Evolutionary conservation across 1,140 invertebrate genomes (phyloP).

Genomic region (Carposina sasakii): DNA sequence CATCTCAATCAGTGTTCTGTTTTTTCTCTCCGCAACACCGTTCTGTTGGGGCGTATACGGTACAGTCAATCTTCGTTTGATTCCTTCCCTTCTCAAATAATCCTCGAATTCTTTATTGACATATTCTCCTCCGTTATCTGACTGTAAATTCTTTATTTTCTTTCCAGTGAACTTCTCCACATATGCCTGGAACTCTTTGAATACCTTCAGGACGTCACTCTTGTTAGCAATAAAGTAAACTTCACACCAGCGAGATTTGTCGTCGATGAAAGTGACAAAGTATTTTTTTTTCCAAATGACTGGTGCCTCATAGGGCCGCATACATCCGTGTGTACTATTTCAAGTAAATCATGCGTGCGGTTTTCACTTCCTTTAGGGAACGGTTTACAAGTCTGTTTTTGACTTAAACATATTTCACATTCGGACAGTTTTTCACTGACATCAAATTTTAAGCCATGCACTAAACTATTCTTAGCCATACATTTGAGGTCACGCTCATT

Average conservation of each 20-base stretch:
- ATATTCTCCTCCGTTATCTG: conserved; percentile 8
- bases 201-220: neutral
- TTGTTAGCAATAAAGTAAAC: neutral
- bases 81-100: neutral
- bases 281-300: conserved; percentile 5
- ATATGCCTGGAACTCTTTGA: neutral
- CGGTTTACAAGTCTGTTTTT: too few species aligned
- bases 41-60: conserved; percentile 36
- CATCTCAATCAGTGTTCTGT: conserved; percentile 49
- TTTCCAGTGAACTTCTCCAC: neutral
- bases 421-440: too few species aligned
- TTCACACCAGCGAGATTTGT: neutral
- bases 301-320: neutral
- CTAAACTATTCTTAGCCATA: too few species aligned
- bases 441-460: too few species aligned
- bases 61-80: neutral
- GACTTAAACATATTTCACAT: too few species aligned
- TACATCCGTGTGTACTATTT: conserved; percentile 2
- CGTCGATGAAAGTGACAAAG: conserved; percentile 4
- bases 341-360: too few species aligned
- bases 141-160: neutral
- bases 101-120: conserved; percentile 22
- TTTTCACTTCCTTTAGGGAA: too few species aligned
- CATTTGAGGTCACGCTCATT: too few species aligned
- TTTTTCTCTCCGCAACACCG: conserved; percentile 61